Conservation (phyloP, 1,140 invertebrate species). For the Apis dorsata region DNA sequence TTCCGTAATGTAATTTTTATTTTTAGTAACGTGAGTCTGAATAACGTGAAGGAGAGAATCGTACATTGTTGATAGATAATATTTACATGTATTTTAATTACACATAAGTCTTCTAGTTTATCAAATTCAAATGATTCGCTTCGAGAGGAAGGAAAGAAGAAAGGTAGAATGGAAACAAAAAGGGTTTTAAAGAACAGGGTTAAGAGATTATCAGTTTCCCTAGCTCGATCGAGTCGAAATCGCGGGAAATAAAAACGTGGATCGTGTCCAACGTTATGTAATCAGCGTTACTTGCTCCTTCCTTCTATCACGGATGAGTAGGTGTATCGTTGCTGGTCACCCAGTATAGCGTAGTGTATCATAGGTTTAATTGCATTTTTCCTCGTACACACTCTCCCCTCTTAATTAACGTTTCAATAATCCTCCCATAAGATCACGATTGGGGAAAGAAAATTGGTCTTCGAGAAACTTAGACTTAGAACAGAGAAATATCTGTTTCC, state of each 20-base stretch:
- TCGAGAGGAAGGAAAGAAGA: neutral
- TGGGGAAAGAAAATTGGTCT: neutral
- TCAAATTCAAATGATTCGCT: neutral
- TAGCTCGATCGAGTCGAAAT: constrained; percentile 60
- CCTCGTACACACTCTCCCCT: constrained; percentile 26
- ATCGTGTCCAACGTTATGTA: constrained; percentile 61
- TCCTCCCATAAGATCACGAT: neutral
- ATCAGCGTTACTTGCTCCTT: constrained; percentile 58
- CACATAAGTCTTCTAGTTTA: no score
- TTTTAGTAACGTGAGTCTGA: no score
- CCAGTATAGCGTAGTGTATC: constrained; percentile 25
- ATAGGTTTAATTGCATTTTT: constrained; percentile 52
- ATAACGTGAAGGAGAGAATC: no score
- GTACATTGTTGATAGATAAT: no score
- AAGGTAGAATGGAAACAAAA: neutral
- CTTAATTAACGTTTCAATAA: constrained; percentile 67
- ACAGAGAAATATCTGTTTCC: no score
- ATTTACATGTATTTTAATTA: no score
- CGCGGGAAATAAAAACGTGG: constrained; percentile 53
- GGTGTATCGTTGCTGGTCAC: constrained; percentile 45
- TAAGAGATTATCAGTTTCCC: constrained; percentile 59
- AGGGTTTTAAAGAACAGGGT: neutral
- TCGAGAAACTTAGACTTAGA: neutral
- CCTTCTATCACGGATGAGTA: constrained; percentile 33
- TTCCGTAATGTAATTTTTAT: no score